Conservation (phyloP, 2,113 vertebrate genomes). For the Apus apus region DNA sequence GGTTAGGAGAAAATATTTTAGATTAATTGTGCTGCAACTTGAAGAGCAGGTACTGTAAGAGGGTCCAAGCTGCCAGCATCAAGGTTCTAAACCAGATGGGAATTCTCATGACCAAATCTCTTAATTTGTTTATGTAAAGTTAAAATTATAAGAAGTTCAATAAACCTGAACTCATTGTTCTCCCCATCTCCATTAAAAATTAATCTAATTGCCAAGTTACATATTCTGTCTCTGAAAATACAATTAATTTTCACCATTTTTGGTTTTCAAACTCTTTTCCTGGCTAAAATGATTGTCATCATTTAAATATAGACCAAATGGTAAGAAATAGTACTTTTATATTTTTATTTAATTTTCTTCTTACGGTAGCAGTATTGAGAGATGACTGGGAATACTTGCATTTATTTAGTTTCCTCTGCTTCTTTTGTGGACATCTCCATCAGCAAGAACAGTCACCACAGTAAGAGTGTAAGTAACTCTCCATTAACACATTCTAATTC, state of each 20-base stretch:
- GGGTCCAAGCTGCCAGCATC: neutral
- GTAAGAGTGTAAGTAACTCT: neutral
- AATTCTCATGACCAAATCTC: neutral
- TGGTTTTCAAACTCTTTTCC: neutral
- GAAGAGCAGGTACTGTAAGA: neutral
- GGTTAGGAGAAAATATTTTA: neutral
- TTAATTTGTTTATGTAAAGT: neutral
- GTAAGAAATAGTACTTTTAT: neutral
- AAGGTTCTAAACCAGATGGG: neutral
- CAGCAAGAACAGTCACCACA: constrained; percentile 17
- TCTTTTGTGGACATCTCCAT: constrained; percentile 10
- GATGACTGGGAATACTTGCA: neutral
- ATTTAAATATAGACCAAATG: neutral
- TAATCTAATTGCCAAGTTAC: neutral
- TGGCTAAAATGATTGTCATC: neutral
- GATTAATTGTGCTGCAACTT: neutral
- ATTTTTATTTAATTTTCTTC: neutral
- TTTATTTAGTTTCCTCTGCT: constrained; percentile 15
- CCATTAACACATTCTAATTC: constrained; percentile 67
- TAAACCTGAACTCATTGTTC: neutral
- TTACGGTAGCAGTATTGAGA: neutral
- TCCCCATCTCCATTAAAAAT: neutral
- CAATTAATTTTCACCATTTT: neutral
- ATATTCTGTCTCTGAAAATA: neutral
- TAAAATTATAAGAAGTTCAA: neutral